phyloP scores from a whole-genome alignment of 2,113 vertebrate species.

The Trinectes maculatus region DNA sequence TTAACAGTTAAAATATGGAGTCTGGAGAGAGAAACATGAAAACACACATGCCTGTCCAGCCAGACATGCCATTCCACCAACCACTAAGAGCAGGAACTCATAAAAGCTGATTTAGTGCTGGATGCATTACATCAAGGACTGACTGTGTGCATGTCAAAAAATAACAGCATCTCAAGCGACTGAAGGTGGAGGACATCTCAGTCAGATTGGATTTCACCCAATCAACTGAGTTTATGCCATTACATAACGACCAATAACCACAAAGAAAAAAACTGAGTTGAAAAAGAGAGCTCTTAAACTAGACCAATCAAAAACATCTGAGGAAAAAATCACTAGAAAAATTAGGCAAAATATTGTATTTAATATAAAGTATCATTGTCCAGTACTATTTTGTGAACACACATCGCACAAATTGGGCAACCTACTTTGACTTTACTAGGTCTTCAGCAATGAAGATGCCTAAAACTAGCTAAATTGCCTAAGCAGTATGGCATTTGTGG shows the following conservation, averaged over 20 bases:
- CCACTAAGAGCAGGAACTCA: slow-evolving; percentile 26
- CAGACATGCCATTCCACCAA: slow-evolving; percentile 48
- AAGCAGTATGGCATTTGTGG: slow-evolving; percentile 15
- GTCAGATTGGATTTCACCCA: too few relatives aligned
- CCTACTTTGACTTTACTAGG: neutral
- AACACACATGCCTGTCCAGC: slow-evolving; percentile 33
- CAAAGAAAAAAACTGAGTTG: too few relatives aligned
- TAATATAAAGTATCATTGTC: too few relatives aligned
- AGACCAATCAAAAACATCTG: too few relatives aligned
- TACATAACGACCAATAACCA: too few relatives aligned
- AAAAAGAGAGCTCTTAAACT: too few relatives aligned
- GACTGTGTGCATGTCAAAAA: neutral
- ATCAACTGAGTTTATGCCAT: too few relatives aligned
- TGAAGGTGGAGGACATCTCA: neutral
- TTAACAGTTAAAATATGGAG: slow-evolving; percentile 18
- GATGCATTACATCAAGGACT: slow-evolving; percentile 33
- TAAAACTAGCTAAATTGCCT: slow-evolving; percentile 15
- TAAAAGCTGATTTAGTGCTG: slow-evolving; percentile 59
- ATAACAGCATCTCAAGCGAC: slow-evolving; percentile 4
- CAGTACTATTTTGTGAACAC: too few relatives aligned
- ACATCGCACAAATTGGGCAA: too few relatives aligned
- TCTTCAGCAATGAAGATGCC: neutral
- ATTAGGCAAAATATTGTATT: too few relatives aligned
- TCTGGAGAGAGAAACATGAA: neutral
- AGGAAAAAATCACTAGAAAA: too few relatives aligned